A percentile compares a stretch with the other conserved stretches of the same genome.
Conservation (phyloP, 2,113 vertebrate species). For the Neolamprologus falcicula region DNA sequence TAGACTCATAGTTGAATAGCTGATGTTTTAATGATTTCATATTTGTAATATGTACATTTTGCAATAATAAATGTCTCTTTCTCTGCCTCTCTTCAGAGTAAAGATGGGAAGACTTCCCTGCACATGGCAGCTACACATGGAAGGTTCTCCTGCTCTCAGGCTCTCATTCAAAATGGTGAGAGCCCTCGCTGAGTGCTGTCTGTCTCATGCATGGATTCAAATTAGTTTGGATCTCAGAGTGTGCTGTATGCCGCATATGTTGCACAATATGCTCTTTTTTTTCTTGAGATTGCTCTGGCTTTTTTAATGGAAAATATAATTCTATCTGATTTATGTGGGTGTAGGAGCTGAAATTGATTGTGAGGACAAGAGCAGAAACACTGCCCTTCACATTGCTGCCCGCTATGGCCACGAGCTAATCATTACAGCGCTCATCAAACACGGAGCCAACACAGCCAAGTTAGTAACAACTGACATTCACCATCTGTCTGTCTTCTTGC, state of each 20-base stretch:
- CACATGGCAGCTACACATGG: slow-evolving; percentile 97
- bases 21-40: not conserved
- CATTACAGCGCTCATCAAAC: slow-evolving; percentile 91
- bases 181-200: not conserved
- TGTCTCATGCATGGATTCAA: not conserved
- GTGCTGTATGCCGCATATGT: not conserved
- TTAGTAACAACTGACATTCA: slow-evolving; percentile 69
- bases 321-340: not conserved
- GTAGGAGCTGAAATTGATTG: slow-evolving; percentile 91
- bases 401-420: slow-evolving; percentile 93
- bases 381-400: slow-evolving; percentile 92
- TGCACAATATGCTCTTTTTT: not conserved
- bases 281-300: rapidly evolving
- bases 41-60: not conserved
- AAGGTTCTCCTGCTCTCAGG: slow-evolving; percentile 96
- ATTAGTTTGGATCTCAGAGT: not conserved
- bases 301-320: not conserved
- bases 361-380: slow-evolving; percentile 93
- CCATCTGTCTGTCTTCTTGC: not conserved
- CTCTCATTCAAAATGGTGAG: slow-evolving; percentile 95
- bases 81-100: slow-evolving; percentile 74
- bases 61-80: not conserved
- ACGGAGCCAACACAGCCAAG: slow-evolving; percentile 89
- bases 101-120: slow-evolving; percentile 94
- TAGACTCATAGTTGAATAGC: not conserved